phyloP scores from a whole-genome alignment of 2,888 invertebrate species.

The Eilema depressum region DNA sequence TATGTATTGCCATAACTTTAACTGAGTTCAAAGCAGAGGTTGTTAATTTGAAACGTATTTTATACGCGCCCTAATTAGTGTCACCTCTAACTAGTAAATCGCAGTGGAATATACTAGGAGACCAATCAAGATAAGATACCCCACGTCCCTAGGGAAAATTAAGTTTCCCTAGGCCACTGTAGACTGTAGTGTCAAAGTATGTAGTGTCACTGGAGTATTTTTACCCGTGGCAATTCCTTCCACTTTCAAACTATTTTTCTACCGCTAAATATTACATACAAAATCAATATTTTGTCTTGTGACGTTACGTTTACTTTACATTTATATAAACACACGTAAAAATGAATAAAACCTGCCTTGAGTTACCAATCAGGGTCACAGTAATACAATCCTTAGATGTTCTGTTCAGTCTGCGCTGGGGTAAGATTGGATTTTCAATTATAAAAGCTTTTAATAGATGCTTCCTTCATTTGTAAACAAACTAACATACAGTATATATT shows the following conservation, averaged over 20 bases:
- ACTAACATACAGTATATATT: conserved; percentile 25
- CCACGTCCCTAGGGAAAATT: too few species aligned
- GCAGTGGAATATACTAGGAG: too few species aligned
- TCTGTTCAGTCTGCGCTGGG: conserved; percentile 60
- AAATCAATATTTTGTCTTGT: too few species aligned
- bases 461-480: conserved; percentile 43
- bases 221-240: too few species aligned
- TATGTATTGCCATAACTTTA: neutral
- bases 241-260: too few species aligned
- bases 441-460: conserved; percentile 40
- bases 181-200: too few species aligned
- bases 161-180: too few species aligned
- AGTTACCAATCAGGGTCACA: conserved; percentile 36
- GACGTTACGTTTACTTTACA: too few species aligned
- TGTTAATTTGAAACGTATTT: neutral
- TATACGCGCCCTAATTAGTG: neutral
- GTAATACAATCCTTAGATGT: conserved; percentile 61
- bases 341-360: neutral
- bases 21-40: neutral
- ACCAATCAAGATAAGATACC: too few species aligned
- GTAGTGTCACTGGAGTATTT: too few species aligned
- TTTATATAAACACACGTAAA: neutral
- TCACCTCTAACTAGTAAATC: neutral
- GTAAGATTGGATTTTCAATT: conserved; percentile 48
- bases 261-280: too few species aligned